Conservation (phyloP, 2,797 vertebrate species). For the Sebastolobus altivelis region DNA sequence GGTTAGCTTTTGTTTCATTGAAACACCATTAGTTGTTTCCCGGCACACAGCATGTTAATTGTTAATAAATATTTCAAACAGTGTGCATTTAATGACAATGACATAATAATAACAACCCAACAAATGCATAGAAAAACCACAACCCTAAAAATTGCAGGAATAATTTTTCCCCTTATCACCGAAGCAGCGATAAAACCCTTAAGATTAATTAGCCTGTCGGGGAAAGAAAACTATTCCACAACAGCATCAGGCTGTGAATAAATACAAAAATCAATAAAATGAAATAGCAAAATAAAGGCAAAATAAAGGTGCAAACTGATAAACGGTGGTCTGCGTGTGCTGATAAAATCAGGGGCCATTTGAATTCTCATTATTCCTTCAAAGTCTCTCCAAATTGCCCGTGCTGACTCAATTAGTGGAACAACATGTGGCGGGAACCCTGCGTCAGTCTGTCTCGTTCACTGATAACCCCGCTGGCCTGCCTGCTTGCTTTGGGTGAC, state of each 20-base stretch:
- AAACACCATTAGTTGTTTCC: constrained; percentile 17
- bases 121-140: not conserved
- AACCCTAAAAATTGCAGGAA: constrained; percentile 23
- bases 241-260: constrained; percentile 49
- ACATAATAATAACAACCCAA: constrained; percentile 21
- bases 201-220: constrained; percentile 73
- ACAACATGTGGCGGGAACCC: constrained; percentile 51
- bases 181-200: constrained; percentile 49
- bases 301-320: constrained; percentile 59
- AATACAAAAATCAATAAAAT: constrained; percentile 75
- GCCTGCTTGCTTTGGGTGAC: constrained; percentile 72
- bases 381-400: constrained; percentile 57
- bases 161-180: constrained; percentile 16
- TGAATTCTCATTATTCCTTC: constrained; percentile 73
- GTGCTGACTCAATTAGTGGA: constrained; percentile 68
- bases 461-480: constrained; percentile 80
- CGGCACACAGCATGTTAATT: not conserved
- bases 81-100: constrained; percentile 18
- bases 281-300: constrained; percentile 52
- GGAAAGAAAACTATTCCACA: constrained; percentile 33
- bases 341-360: constrained; percentile 70
- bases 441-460: constrained; percentile 82
- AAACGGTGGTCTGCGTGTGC: constrained; percentile 28
- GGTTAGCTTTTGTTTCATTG: constrained; percentile 20
- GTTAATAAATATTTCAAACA: constrained; percentile 13